A percentile compares a stretch with the other conserved stretches of the same genome.
These are phyloP conservation scores for Trachythela sp. DNA, from an alignment of 64 coral and sea anemone genomes.

Conservation along the genomic window DNA sequence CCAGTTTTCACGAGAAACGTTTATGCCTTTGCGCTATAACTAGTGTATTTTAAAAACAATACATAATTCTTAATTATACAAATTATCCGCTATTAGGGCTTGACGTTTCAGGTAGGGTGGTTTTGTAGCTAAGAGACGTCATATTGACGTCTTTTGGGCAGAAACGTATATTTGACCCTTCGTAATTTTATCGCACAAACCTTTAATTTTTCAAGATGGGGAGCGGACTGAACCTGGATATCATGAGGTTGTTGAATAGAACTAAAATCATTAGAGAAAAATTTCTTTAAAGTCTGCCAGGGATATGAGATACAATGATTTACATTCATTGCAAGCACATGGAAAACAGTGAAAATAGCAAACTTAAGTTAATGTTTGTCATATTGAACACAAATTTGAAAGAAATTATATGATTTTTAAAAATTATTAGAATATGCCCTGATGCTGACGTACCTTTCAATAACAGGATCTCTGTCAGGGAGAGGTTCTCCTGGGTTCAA, in stretches of 20 bases:
- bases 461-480: slow-evolving; percentile 87
- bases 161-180: no score
- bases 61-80: no score
- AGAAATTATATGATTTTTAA: neutral
- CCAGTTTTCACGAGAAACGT: neutral
- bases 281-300: neutral
- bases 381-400: neutral
- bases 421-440: neutral
- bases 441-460: slow-evolving; percentile 61
- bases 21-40: neutral
- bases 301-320: no score
- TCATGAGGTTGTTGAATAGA: slow-evolving; percentile 5
- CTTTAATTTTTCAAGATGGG: slow-evolving; percentile 6
- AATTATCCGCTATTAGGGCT: no score
- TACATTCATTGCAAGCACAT: no score
- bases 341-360: neutral
- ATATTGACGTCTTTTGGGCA: no score
- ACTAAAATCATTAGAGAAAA: neutral
- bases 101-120: no score
- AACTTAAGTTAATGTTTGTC: neutral
- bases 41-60: no score
- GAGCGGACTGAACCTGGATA: neutral
- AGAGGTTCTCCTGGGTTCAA: slow-evolving; percentile 77
- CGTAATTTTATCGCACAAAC: neutral
- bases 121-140: no score